Evolutionary conservation across 2,888 invertebrate genomes (phyloP).

Genomic region (Hemaris fuciformis): DNA sequence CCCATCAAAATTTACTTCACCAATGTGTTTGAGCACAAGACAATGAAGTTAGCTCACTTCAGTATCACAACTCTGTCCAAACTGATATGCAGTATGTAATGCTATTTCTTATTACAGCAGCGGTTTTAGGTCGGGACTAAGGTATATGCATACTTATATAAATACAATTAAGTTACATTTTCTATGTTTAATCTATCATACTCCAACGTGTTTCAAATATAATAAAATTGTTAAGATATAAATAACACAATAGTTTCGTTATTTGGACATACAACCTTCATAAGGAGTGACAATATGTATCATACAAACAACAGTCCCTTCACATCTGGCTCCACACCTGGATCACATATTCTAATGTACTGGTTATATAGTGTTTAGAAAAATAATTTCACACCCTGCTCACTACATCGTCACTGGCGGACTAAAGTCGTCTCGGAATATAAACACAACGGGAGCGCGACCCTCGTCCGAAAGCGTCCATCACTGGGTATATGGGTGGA

Average conservation of each 20-base stretch:
- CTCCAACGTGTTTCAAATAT: conserved; percentile 62
- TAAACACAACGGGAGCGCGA: not conserved
- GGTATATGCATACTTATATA: conserved; percentile 53
- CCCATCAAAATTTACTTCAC: conserved; percentile 37
- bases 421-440: not conserved
- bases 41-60: conserved; percentile 23
- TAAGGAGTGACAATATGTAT: conserved; percentile 60
- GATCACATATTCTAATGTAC: not conserved
- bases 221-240: conserved; percentile 70
- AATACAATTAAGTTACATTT: conserved; percentile 59
- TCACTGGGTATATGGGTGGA: not conserved
- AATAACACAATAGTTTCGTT: conserved; percentile 73
- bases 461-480: not conserved
- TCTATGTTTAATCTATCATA: conserved; percentile 59
- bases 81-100: conserved; percentile 30
- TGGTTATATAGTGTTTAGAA: not conserved
- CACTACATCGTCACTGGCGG: not conserved
- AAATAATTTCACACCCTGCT: not conserved
- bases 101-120: conserved; percentile 40
- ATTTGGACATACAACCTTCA: conserved; percentile 77
- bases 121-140: conserved; percentile 46
- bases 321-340: conserved; percentile 22
- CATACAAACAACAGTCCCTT: conserved; percentile 49
- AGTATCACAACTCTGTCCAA: conserved; percentile 24
- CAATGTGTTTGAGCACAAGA: conserved; percentile 34